phyloP scores from a whole-genome alignment of 2,888 invertebrate genomes.

The Monochamus alternatus region DNA sequence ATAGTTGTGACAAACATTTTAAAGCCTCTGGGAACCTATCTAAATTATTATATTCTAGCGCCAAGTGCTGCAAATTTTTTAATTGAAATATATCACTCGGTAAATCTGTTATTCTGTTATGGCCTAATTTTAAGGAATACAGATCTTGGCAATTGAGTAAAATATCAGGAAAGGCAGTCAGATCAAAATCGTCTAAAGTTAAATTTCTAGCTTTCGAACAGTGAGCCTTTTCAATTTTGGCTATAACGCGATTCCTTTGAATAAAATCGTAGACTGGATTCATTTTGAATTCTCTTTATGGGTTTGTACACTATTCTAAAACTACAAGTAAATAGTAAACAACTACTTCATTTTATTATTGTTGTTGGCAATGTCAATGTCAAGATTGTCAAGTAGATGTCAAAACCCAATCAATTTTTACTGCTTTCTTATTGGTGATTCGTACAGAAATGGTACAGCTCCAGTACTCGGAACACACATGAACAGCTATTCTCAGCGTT shows the following conservation, averaged over 20 bases:
- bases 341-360: neutral
- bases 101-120: conserved; percentile 75
- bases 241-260: conserved; percentile 79
- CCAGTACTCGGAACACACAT: no score
- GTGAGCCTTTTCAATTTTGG: conserved; percentile 78
- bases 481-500: no score
- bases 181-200: conserved; percentile 78
- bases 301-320: neutral
- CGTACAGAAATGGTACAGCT: no score
- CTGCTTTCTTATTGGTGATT: no score
- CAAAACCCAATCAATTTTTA: no score
- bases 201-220: conserved; percentile 75
- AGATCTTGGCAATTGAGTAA: conserved; percentile 75
- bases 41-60: conserved; percentile 79
- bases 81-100: conserved; percentile 73
- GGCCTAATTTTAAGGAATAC: conserved; percentile 77
- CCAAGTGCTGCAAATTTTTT: conserved; percentile 75
- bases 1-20: conserved; percentile 74
- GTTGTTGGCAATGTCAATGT: neutral
- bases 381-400: neutral
- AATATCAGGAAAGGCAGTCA: conserved; percentile 75
- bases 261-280: conserved; percentile 80
- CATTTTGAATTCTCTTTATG: conserved; percentile 66
- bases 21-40: conserved; percentile 76
- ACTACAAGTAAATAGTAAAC: neutral